Evolutionary conservation across 2,888 invertebrate species (phyloP).

Genomic region (Tinea semifulvella): DNA sequence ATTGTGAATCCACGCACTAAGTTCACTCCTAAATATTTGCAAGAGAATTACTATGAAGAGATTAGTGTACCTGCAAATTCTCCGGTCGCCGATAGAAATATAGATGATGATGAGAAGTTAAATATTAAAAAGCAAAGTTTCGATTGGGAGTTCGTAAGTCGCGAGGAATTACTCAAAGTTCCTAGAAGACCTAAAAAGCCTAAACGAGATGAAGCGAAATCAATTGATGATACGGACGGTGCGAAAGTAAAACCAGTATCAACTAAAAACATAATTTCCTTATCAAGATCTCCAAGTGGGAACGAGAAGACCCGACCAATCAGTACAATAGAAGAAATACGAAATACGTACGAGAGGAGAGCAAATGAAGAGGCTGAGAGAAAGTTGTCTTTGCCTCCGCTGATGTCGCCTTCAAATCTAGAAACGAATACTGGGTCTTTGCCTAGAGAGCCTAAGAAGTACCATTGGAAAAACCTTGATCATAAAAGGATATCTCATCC

Average conservation of each 20-base stretch:
- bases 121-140: slow-evolving; percentile 25
- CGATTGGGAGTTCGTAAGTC: slow-evolving; percentile 34
- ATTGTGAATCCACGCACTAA: not conserved
- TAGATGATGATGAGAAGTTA: slow-evolving; percentile 55
- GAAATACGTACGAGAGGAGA: slow-evolving; percentile 35
- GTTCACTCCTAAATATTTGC: slow-evolving; percentile 11
- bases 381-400: slow-evolving; percentile 45
- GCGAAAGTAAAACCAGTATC: slow-evolving; percentile 24
- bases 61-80: slow-evolving; percentile 34
- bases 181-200: slow-evolving; percentile 50
- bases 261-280: slow-evolving; percentile 45
- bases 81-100: slow-evolving; percentile 30
- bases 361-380: slow-evolving; percentile 28
- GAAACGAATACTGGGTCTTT: slow-evolving; percentile 39
- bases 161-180: slow-evolving; percentile 50
- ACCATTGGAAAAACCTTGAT: slow-evolving; percentile 54
- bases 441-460: slow-evolving; percentile 41
- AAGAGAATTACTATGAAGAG: slow-evolving; percentile 56
- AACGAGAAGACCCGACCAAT: slow-evolving; percentile 33
- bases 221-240: slow-evolving; percentile 16
- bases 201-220: slow-evolving; percentile 32
- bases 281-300: slow-evolving; percentile 50
- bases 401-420: slow-evolving; percentile 27
- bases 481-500: slow-evolving; percentile 58
- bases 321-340: slow-evolving; percentile 31